Conservation (phyloP, 2,888 invertebrate species). For the Coremacera marginata region DNA sequence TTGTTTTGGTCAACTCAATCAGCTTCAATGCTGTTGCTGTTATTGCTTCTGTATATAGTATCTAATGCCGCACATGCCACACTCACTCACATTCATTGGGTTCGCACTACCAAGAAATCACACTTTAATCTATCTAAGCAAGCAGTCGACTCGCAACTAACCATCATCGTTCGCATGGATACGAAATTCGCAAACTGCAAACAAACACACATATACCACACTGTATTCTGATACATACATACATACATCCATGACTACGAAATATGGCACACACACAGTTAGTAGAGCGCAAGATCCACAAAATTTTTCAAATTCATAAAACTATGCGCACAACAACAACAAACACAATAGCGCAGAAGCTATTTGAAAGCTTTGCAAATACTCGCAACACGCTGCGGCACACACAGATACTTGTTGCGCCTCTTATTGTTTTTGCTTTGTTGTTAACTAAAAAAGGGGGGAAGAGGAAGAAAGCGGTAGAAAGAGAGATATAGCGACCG, state of each 20-base stretch:
- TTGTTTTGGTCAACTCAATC: background rate
- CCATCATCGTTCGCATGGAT: slow-evolving; percentile 20
- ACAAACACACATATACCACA: background rate
- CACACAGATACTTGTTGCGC: slow-evolving; percentile 19
- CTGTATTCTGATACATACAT: background rate
- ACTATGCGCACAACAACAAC: slow-evolving; percentile 42
- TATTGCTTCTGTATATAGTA: background rate
- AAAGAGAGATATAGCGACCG: slow-evolving; percentile 13
- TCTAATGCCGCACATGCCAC: slow-evolving; percentile 5
- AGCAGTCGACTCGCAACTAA: slow-evolving; percentile 35
- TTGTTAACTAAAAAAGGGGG: slow-evolving; percentile 16
- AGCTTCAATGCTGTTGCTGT: slow-evolving; percentile 24
- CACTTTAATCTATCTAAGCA: slow-evolving; percentile 36
- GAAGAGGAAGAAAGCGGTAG: background rate
- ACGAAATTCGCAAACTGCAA: slow-evolving; percentile 43
- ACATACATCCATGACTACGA: background rate
- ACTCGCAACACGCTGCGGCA: slow-evolving; percentile 6
- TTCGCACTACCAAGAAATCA: slow-evolving; percentile 22
- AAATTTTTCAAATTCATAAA: slow-evolving; percentile 53
- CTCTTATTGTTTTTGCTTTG: background rate
- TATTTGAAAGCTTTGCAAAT: slow-evolving; percentile 33
- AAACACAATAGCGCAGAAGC: slow-evolving; percentile 1
- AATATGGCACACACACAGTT: slow-evolving; percentile 25
- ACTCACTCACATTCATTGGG: slow-evolving; percentile 1
- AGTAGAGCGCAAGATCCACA: slow-evolving; percentile 44